Evolutionary conservation across 2,113 vertebrate genomes (phyloP), one percentile per base, ranked within the genome.

Genomic region (Oryctolagus cuniculus): DNA sequence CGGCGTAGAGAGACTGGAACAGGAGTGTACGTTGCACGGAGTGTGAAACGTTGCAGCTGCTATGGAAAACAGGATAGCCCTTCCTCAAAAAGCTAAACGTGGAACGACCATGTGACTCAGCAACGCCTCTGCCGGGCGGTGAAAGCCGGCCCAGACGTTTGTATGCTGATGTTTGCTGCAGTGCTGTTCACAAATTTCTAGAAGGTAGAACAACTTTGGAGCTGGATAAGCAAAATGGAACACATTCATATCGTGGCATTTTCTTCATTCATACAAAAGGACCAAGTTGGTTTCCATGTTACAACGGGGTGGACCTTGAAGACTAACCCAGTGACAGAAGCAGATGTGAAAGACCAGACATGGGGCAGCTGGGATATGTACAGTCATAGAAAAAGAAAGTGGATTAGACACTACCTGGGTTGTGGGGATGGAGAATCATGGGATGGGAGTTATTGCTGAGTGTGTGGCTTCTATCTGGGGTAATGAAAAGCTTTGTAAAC

Each of bases 41-140:
- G 86, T 19, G 64, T 49, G 78, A 78, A 64, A 73, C 53, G 29
- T 24, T 67, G 21, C 5, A 64, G 21, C 27, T 75, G 31, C 51
- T 38, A 29, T 73, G 21, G 75, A 87, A 94, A 91, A 86, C 10
- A 74, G 44, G 49, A 36, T 31, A 58, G 29, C 44, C 9, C 44
- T 69, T 77, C 64, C 88, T 86, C 44, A 34, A 73, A 90, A 90
- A 79, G 70, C 49, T 63, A 77, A 70, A 75, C 67, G 84, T 10
- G n/a, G 31, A 77, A 78, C 64, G 38, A 38, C 17, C 27, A 10
- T n/a, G 29, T 34, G n/a, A 51, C 29, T 25, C 38, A 83, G 53
- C 75, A 75, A 25, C 55, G 82, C 44, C 10, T 12, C 63, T 83
- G 63, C 72, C 61, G 34, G 25, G 64, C 21, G 22, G 6, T 49